Evolutionary conservation across 2,113 vertebrate genomes (phyloP).

Genomic region (Pterocles orientalis): DNA sequence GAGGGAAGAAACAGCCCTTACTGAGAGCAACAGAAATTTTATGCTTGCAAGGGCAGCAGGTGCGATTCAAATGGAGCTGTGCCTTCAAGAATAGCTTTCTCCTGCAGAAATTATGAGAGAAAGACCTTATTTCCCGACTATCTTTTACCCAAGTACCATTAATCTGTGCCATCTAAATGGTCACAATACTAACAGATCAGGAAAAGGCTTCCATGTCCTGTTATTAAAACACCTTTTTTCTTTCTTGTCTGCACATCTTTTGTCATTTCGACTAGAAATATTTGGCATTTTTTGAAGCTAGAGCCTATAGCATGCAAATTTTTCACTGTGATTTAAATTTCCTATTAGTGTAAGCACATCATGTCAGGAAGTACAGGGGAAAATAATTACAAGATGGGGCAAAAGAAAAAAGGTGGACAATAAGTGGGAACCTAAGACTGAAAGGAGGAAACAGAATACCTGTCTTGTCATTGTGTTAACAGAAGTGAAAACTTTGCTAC

Average conservation of each 20-base stretch:
- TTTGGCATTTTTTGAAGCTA: neutral
- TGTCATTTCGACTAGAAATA: neutral
- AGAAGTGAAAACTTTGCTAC: neutral
- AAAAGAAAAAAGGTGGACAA: neutral
- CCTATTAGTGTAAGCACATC: neutral
- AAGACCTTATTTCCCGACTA: neutral
- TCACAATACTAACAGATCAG: neutral
- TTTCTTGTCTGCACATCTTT: neutral
- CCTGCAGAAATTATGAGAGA: neutral
- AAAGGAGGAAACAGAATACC: neutral
- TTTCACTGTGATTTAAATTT: neutral
- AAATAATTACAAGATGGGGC: neutral
- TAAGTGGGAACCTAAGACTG: neutral
- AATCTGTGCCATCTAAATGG: neutral
- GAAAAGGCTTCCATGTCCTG: neutral
- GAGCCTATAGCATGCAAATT: neutral
- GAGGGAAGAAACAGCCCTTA: neutral
- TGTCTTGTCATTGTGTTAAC: neutral
- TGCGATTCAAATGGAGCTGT: neutral
- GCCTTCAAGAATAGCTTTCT: neutral
- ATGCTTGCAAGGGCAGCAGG: neutral
- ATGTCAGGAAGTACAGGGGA: neutral
- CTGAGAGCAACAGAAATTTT: neutral
- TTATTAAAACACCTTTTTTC: slow-evolving; percentile 26
- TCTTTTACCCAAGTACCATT: neutral